Evolutionary conservation across 2,888 invertebrate genomes (phyloP), one percentile per base, ranked within the genome.

Genomic region (Ecliptopera silaceata): DNA sequence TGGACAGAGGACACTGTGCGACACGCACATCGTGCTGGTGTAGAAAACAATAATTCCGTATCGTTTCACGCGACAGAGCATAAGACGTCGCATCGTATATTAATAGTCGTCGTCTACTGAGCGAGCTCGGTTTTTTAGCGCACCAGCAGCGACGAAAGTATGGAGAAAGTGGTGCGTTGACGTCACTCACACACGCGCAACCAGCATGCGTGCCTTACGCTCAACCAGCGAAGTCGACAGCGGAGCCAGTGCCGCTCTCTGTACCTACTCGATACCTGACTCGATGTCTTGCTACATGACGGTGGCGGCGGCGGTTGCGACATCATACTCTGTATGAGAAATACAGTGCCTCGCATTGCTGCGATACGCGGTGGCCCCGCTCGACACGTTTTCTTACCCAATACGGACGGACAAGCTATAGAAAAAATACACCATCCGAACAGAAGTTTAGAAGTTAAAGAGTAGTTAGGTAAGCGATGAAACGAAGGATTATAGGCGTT

Each of bases 101-200:
- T 85, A 82, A 84, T 83, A 84, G 84, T 77, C 75, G 79, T 72
- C 77, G 84, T 80, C 86, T 86, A 85, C 86, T 85, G 84, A 80
- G 81, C 78, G 80, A 79, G 82, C 77, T 79, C 68, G 60, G 80
- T 88, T 88, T 90, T 91, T 90, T 90, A 90, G 89, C 85, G 82
- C 88, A 80, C 78, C 76, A 82, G 76, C 85, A 80, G 76, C 90
- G 88, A 89, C 90, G 91, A 91, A 91, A 91, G 91, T 91, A 86
- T 84, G 83, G 91, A 88, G 91, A 91, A 91, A 91, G 91, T 91
- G 89, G 85, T 88, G 75, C 80, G 85, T 86, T 86, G 85, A 89
- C 90, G 90, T 90, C 88, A 90, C 88, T 58, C 89, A 88, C 88
- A 88, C 89, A 85, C 86, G 81, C 86, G 81, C 82, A 80, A 62